Percentiles rank a stretch among this genome's conserved stretches.
These are phyloP conservation scores for Acanthisitta chloris DNA, from an alignment of 2,113 vertebrate genomes.

Conservation along the genomic window DNA sequence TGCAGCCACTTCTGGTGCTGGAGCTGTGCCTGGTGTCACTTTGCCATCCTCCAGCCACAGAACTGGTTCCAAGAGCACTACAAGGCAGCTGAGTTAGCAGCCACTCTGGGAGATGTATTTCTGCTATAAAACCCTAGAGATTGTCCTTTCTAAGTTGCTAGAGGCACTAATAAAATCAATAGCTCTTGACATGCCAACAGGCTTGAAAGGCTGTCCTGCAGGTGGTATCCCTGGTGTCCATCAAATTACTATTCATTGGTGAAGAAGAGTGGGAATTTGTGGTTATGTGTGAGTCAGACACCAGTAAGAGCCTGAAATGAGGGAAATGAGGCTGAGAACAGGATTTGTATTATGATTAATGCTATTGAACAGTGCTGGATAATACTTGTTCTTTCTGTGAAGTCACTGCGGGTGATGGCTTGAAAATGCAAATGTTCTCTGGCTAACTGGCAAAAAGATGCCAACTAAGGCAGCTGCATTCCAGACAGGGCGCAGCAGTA, in stretches of 20 bases:
- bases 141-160: neutral
- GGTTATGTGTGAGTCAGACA: neutral
- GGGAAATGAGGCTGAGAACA: neutral
- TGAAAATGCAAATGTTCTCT: neutral
- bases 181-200: neutral
- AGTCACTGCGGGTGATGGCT: neutral
- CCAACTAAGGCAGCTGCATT: neutral
- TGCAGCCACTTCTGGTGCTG: neutral
- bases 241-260: neutral
- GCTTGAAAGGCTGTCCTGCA: neutral
- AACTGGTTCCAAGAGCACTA: neutral
- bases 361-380: neutral
- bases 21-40: neutral
- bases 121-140: neutral
- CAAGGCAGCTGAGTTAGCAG: neutral
- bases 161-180: neutral
- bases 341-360: constrained; percentile 12
- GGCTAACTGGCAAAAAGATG: neutral
- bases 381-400: neutral
- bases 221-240: neutral
- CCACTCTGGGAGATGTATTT: neutral
- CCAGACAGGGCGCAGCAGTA: neutral
- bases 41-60: neutral
- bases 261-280: neutral
- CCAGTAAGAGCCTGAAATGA: neutral